A percentile compares a stretch with the other conserved stretches of the same genome.
phyloP scores from a whole-genome alignment of 2,113 vertebrate genomes.

The Aptenodytes patagonicus region DNA sequence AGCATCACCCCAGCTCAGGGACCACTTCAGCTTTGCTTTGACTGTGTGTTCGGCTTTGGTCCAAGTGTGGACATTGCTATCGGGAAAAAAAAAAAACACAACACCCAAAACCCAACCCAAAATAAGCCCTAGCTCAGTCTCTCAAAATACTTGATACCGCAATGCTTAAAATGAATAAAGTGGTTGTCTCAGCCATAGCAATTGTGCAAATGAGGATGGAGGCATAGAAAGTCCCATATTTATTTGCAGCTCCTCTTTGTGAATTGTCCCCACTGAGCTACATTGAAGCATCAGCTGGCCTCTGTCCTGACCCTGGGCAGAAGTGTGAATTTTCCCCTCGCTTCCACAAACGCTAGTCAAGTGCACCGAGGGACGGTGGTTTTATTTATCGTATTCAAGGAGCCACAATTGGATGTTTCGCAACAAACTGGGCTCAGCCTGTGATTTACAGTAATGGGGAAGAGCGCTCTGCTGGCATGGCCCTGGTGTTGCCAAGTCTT shows the following conservation, averaged over 20 bases:
- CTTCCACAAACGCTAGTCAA: not conserved
- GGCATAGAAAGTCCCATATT: not conserved
- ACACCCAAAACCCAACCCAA: not conserved
- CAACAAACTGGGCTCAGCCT: constrained; percentile 15
- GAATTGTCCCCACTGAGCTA: not conserved
- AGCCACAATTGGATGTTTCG: constrained; percentile 13
- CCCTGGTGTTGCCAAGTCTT: constrained; percentile 40
- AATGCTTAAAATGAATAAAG: not conserved
- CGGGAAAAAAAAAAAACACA: not conserved
- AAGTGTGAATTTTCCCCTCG: not conserved
- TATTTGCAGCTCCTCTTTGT: not conserved
- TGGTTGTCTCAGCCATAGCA: not conserved
- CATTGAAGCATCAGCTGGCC: not conserved
- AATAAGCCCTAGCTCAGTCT: not conserved
- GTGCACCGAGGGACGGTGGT: not conserved
- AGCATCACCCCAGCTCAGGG: not conserved
- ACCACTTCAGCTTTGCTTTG: not conserved
- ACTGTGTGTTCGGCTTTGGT: not conserved
- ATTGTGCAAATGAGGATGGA: not conserved
- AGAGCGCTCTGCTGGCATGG: constrained; percentile 28
- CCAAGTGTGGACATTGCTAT: not conserved
- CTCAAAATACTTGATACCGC: not conserved
- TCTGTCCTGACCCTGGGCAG: not conserved
- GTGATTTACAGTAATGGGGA: constrained; percentile 27
- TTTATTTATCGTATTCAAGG: constrained; percentile 2